Evolutionary conservation across 2,888 invertebrate species (phyloP), one percentile per base, ranked within the genome.

Genomic region (Pyrgus malvae): DNA sequence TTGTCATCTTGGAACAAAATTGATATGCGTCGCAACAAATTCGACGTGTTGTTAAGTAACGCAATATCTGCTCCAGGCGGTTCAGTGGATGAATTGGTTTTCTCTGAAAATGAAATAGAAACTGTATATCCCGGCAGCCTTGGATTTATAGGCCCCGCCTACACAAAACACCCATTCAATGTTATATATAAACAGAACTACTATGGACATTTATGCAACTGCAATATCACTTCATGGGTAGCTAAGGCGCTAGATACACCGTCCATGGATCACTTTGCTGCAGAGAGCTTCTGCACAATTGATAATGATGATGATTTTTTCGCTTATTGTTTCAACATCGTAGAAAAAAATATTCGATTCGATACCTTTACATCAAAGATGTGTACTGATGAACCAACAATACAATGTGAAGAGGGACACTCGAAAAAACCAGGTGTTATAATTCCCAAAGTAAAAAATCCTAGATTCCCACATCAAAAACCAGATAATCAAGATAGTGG

Each of bases 1-100:
- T 76, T 95, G n/a, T 89, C 91, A 29, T 91, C 92, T 6, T 94
- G 94, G 93, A 94, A 93, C 69, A 91, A 83, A 64, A 83, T 95
- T 21, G 76, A 80, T 41, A 91, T 95, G 66, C 92, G 93, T 62
- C 86, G 92, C 65, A 95, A 95, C 72, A 90, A 92, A 7, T 94
- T 95, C 70, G 89, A 91, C 45, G 82, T 84, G 35, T 74, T 95
- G 16, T 90, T 91, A 19, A 64, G 83, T 1, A 82, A 92, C 57
- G 92, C 93, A 5, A 92, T 93, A 62, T 78, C 81, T 1, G 87
- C 88, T 6, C 82, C 80, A 14, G 84, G 75, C 66, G 83, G 65
- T 68, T 89, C 68, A 68, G 91, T 91, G n/a, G 93, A 95, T 72
- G 91, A 92, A 57, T 76, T 93, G 23, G 78, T 87, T 42, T 90